Conservation (phyloP, 1,140 invertebrate species). For the Aleiodes sp. region DNA sequence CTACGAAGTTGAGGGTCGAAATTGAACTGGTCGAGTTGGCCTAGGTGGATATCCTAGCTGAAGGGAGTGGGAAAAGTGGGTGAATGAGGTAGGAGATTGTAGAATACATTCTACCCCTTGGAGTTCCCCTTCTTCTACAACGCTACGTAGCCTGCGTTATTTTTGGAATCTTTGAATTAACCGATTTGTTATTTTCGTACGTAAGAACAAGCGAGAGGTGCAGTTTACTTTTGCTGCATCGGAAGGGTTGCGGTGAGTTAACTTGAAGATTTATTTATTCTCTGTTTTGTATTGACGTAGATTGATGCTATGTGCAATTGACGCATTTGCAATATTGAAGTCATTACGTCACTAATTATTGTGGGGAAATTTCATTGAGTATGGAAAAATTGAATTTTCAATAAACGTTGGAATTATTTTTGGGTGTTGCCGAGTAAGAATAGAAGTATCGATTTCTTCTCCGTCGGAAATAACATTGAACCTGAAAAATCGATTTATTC, state of each 20-base stretch:
- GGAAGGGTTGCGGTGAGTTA: background rate
- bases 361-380: background rate
- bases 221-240: background rate
- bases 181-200: slow-evolving; percentile 20
- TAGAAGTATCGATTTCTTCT: background rate
- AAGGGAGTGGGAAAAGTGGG: slow-evolving; percentile 50
- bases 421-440: background rate
- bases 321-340: background rate
- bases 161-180: slow-evolving; percentile 49
- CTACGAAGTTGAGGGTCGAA: slow-evolving; percentile 37
- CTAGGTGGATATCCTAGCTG: slow-evolving; percentile 10
- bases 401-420: background rate
- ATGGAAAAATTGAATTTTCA: background rate
- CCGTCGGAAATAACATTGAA: slow-evolving; percentile 9
- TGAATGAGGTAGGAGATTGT: slow-evolving; percentile 46
- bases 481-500: slow-evolving; percentile 3
- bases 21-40: slow-evolving; percentile 32
- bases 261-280: background rate
- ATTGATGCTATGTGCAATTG: background rate
- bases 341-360: too few relatives aligned
- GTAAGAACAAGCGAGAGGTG: slow-evolving; percentile 18
- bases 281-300: background rate
- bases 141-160: slow-evolving; percentile 37
- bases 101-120: background rate
- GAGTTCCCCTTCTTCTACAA: background rate